Evolutionary conservation across 2,113 vertebrate species (phyloP).

Genomic region (Acanthochromis polyacanthus): DNA sequence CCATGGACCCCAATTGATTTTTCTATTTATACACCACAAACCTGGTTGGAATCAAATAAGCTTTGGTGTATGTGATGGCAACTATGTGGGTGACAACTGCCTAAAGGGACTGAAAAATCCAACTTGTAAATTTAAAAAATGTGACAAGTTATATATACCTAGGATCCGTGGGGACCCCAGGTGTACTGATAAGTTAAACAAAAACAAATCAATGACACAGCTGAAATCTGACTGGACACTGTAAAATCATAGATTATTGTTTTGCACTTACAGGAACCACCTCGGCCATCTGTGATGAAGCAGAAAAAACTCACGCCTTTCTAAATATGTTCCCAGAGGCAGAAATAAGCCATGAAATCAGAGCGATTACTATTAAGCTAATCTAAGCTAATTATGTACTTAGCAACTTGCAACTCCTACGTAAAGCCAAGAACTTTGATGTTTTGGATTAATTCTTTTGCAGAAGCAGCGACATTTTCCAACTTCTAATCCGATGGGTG

Average conservation of each 20-base stretch:
- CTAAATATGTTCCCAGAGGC: conserved; percentile 10
- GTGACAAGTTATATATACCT: too few relatives aligned
- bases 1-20: too few relatives aligned
- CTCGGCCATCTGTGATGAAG: not conserved
- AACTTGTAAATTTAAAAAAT: too few relatives aligned
- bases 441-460: not conserved
- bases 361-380: conserved; percentile 4
- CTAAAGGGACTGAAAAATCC: too few relatives aligned
- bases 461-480: not conserved
- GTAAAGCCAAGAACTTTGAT: conserved; percentile 1
- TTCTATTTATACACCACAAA: too few relatives aligned
- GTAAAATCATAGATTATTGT: not conserved
- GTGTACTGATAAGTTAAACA: too few relatives aligned
- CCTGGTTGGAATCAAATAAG: too few relatives aligned
- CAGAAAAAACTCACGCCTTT: not conserved
- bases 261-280: not conserved
- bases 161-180: too few relatives aligned
- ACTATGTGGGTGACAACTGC: too few relatives aligned
- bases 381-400: conserved; percentile 34
- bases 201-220: not conserved
- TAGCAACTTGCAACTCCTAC: not conserved
- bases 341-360: conserved; percentile 31
- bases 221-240: not conserved
- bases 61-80: too few relatives aligned
- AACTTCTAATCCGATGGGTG: not conserved